Evolutionary conservation across 2,113 vertebrate species (phyloP).

Genomic region (Poecile atricapillus): DNA sequence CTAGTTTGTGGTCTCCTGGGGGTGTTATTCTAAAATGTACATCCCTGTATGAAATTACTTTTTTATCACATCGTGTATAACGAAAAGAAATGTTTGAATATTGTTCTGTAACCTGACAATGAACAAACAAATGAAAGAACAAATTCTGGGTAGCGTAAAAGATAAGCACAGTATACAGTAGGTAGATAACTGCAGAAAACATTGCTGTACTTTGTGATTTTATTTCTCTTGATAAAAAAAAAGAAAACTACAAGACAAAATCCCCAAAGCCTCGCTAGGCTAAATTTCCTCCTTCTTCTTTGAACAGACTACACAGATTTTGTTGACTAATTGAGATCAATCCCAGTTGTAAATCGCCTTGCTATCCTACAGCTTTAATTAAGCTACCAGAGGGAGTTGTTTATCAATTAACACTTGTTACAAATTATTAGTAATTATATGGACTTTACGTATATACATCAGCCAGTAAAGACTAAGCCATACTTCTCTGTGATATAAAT

Average conservation of each 20-base stretch:
- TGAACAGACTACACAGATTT: conserved; percentile 83
- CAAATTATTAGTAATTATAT: conserved; percentile 88
- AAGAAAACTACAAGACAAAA: conserved; percentile 68
- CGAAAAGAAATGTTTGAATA: conserved; percentile 73
- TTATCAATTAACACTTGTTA: conserved; percentile 91
- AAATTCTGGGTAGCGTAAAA: conserved; percentile 38
- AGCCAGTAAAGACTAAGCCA: conserved; percentile 63
- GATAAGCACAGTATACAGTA: not conserved
- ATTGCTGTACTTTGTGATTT: conserved; percentile 26
- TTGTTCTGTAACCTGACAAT: conserved; percentile 71
- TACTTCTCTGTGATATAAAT: conserved; percentile 37
- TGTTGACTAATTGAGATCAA: conserved; percentile 90
- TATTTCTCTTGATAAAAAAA: conserved; percentile 46
- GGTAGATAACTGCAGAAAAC: conserved; percentile 41
- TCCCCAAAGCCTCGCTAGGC: conserved; percentile 77
- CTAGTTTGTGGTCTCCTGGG: conserved; percentile 62
- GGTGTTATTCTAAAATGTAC: conserved; percentile 65
- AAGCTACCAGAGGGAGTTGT: conserved; percentile 84
- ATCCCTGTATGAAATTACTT: conserved; percentile 66
- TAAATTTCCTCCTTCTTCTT: conserved; percentile 79
- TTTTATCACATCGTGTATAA: conserved; percentile 49
- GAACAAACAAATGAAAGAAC: conserved; percentile 72
- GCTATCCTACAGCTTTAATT: conserved; percentile 83
- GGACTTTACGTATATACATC: conserved; percentile 69
- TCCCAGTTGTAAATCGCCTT: conserved; percentile 82